Evolutionary conservation across 2,113 vertebrate species (phyloP), one percentile per base, ranked within the genome.

Genomic region (Meriones unguiculatus): DNA sequence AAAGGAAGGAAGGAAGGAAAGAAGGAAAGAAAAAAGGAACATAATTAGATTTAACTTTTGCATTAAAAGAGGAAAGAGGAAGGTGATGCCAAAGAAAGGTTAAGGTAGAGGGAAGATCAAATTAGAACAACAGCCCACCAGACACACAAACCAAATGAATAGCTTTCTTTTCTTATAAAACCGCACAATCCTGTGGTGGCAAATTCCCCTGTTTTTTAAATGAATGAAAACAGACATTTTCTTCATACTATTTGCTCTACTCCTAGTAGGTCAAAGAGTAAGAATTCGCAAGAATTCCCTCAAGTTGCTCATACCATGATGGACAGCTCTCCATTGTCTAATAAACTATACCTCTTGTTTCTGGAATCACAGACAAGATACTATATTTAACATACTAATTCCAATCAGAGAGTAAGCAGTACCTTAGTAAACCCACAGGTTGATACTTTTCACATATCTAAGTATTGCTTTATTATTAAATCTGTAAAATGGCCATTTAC

Each of bases 161-260:
- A 72, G 80, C 46, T 62, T 2, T 50, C 67, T 73, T 89, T 88
- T 93, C 89, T 89, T 38, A 22, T 67, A 24, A 93, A 96, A 46
- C 35, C 81, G 75, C 38, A 25, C 24, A 30, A 38, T 10, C 17
- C 69, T 54, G n/a, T 14, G 13, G 30, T 4, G 20, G 80, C 46
- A 32, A 72, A 90, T 57, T 76, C 85, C 54, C 46, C 59, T 65
- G 64, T 75, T 46, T 76, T 64, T 41, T n/a, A 95, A 95, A 88
- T 54, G 70, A 93, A 91, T 67, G 82, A 86, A 80, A 95, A 89
- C 30, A 93, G 93, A 57, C 87, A 89, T 89, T 91, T 95, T 78
- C 80, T 95, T 64, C 52, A n/a, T 4, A 13, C 78, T 65, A 13
- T 41, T 50, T 6, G 32, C 25, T 85, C 93, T 57, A 41, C 90